Conservation (phyloP, 1,140 invertebrate genomes). For the Zelostemma sp. region DNA sequence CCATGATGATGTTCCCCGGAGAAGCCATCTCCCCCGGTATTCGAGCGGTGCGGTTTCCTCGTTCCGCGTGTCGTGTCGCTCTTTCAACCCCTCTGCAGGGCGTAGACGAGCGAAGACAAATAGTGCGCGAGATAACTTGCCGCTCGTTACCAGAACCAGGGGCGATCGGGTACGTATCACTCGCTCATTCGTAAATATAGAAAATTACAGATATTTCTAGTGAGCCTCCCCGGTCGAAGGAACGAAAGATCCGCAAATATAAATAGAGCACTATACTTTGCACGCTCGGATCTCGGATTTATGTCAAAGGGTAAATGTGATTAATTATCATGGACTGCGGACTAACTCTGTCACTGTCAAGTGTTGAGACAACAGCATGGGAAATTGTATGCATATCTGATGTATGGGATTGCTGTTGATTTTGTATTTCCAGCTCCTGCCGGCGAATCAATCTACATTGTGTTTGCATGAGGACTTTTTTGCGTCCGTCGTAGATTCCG, state of each 20-base stretch:
- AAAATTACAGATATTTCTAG: slow-evolving; percentile 47
- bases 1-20: slow-evolving; percentile 65
- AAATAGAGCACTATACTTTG: slow-evolving; percentile 31
- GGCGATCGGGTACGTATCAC: slow-evolving; percentile 39
- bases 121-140: slow-evolving; percentile 56
- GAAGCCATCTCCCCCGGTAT: slow-evolving; percentile 31
- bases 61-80: slow-evolving; percentile 31
- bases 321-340: slow-evolving; percentile 28
- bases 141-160: slow-evolving; percentile 38
- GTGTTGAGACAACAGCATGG: slow-evolving; percentile 32
- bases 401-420: slow-evolving; percentile 23
- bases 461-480: not conserved
- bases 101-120: slow-evolving; percentile 60
- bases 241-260: slow-evolving; percentile 30
- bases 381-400: slow-evolving; percentile 32
- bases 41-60: slow-evolving; percentile 31
- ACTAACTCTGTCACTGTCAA: slow-evolving; percentile 37
- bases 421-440: slow-evolving; percentile 8
- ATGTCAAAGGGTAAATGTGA: slow-evolving; percentile 42
- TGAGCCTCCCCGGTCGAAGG: slow-evolving; percentile 27
- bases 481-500: too few relatives aligned
- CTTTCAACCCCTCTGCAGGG: slow-evolving; percentile 42
- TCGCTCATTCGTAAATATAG: slow-evolving; percentile 39
- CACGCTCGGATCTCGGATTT: slow-evolving; percentile 20
- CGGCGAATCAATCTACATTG: not conserved